phyloP scores from a whole-genome alignment of 2,888 invertebrate genomes.

The Drosophila dives region DNA sequence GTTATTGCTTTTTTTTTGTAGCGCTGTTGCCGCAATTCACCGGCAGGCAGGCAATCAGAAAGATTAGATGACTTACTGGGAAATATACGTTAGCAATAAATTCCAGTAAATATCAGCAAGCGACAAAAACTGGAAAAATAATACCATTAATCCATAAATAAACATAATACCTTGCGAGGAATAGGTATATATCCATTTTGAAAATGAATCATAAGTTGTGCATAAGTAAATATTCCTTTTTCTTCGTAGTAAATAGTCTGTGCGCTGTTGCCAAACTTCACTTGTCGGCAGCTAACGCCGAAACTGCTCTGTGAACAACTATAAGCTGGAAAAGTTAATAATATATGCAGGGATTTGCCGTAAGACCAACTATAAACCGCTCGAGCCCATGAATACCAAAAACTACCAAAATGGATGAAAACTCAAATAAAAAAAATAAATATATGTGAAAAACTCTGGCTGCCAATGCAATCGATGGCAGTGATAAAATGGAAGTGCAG shows the following conservation, averaged over 20 bases:
- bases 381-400: conserved; percentile 17
- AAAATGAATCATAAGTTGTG: not conserved
- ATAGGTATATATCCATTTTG: not conserved
- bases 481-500: conserved; percentile 27
- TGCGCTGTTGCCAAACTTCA: conserved; percentile 29
- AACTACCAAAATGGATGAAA: conserved; percentile 19
- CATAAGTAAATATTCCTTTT: not conserved
- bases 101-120: not conserved
- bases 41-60: conserved; percentile 15
- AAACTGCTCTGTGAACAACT: conserved; percentile 28
- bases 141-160: not conserved
- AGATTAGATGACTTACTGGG: conserved; percentile 22
- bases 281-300: conserved; percentile 1
- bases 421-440: conserved; percentile 5
- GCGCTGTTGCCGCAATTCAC: conserved; percentile 45
- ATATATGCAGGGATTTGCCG: conserved; percentile 43
- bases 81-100: conserved; percentile 10
- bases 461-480: conserved; percentile 31
- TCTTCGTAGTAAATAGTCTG: not conserved
- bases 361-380: not conserved
- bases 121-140: not conserved
- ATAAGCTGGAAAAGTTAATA: conserved; percentile 21
- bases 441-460: conserved; percentile 40
- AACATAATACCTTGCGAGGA: too few relatives aligned
- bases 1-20: conserved; percentile 8